Percentiles rank a stretch among this genome's conserved stretches.
Conservation (phyloP, 1,140 invertebrate genomes). For the Capitella teleta region DNA sequence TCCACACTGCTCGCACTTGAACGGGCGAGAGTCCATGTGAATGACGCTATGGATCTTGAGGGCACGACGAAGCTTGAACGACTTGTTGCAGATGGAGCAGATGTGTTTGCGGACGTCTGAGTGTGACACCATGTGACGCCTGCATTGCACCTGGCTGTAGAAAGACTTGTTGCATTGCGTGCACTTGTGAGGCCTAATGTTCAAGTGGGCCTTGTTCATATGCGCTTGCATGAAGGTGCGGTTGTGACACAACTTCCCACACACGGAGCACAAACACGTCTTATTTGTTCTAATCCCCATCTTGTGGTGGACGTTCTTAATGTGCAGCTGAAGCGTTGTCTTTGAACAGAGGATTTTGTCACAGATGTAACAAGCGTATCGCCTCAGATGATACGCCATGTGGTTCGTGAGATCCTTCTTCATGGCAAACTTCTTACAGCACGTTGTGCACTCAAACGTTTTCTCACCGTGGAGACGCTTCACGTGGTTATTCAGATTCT, state of each 20-base stretch:
- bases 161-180: constrained; percentile 30
- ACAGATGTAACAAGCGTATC: constrained; percentile 20
- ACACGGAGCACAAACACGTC: constrained; percentile 31
- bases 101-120: constrained; percentile 22
- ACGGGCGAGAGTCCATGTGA: constrained; percentile 22
- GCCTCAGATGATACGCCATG: neutral
- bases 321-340: constrained; percentile 25
- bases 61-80: constrained; percentile 24
- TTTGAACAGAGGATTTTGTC: constrained; percentile 27
- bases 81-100: constrained; percentile 25
- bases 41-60: constrained; percentile 27
- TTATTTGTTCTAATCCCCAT: too few relatives aligned
- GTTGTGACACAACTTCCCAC: constrained; percentile 33
- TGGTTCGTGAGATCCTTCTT: constrained; percentile 9
- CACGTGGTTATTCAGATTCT: neutral
- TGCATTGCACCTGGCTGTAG: constrained; percentile 27
- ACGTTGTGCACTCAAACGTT: neutral
- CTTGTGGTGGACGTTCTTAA: constrained; percentile 18
- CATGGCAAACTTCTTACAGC: constrained; percentile 4
- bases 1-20: constrained; percentile 29
- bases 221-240: constrained; percentile 28
- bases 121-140: constrained; percentile 29
- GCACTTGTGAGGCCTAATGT: constrained; percentile 26
- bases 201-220: constrained; percentile 30
- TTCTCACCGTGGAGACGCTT: constrained; percentile 5